Base-by-base conservation (phyloP, 2,797 vertebrate species). In the Petrocephalus sullivani region DNA sequence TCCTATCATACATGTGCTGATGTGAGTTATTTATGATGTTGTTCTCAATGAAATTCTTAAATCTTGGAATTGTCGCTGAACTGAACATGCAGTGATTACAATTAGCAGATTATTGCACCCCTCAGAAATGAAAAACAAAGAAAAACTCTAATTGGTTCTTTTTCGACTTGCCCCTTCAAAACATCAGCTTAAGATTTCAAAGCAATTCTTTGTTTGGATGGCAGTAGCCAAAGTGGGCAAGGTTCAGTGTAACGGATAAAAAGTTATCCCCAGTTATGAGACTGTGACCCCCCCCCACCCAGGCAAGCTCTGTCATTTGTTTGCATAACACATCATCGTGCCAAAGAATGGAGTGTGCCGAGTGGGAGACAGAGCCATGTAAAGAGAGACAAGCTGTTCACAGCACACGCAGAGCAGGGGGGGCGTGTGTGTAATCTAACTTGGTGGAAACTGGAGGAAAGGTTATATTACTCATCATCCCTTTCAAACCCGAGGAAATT, bases 361-460 rank as follows among this genome's bases (percentile, higher is more conserved):
- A 46, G 21, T 21, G 4, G 23, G 9, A 21, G n/a, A n/a, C 58
- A 21, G 89, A 81, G 46, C 21, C 23, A 71, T 71, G 28, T 71
- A 71, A 71, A 85, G 90, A 88, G 53, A 88, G 87, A 92, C 90
- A 89, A 91, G 91, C 90, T 93, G 93, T 92, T 95, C 92, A 92
- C 94, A 91, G 93, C 93, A 19, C 92, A 28, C 28, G 1, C 28
- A 1, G 28, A 28, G 28, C 28, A n/a, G n/a, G 28, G 89, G 90
- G 91, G 94, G 91, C 41, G 41, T 46, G 41, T 46, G 41, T 4
- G 93, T 64, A 64, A 64, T 64, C n/a, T 93, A 90, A 75, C 92
- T 90, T 88, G 92, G 92, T 91, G 89, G 93, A 94, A 96, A 95
- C 91, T 96, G 90, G 96, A 94, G 95, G 94, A 96, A 96, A 96